Conservation (phyloP, 2,888 invertebrate species). For the Apodemia hepburni region DNA sequence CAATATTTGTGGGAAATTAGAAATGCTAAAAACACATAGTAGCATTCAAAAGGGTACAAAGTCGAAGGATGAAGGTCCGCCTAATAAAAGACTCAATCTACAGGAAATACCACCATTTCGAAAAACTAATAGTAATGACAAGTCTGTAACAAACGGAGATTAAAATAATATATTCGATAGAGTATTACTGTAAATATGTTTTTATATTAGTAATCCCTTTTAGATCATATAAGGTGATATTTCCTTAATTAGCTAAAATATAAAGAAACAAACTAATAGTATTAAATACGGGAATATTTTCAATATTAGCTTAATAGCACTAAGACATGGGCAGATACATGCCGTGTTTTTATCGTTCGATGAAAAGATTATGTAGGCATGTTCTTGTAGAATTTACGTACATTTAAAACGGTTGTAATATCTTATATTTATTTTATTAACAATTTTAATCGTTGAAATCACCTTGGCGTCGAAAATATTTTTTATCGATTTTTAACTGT, state of each 20-base stretch:
- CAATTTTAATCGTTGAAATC: neutral
- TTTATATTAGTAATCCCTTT: neutral
- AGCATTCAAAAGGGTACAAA: slow-evolving; percentile 59
- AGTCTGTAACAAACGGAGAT: slow-evolving; percentile 40
- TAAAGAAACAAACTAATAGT: neutral
- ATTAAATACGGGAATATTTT: neutral
- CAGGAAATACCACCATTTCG: slow-evolving; percentile 79
- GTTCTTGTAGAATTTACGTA: neutral
- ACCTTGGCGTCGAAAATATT: neutral
- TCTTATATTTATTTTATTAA: neutral
- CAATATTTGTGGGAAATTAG: slow-evolving; percentile 60
- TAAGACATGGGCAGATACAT: neutral
- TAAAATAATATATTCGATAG: slow-evolving; percentile 20
- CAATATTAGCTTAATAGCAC: slow-evolving; percentile 3
- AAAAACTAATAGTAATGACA: slow-evolving; percentile 53
- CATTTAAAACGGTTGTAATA: neutral
- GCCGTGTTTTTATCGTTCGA: neutral
- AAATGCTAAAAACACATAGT: slow-evolving; percentile 47
- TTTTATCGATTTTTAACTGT: too few relatives aligned
- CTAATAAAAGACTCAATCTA: slow-evolving; percentile 72
- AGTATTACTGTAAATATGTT: slow-evolving; percentile 16
- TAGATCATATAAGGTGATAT: neutral
- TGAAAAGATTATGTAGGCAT: neutral
- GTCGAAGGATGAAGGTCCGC: slow-evolving; percentile 77
- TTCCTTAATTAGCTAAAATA: neutral